Percentiles rank a stretch among this genome's conserved stretches.
Conservation (phyloP, 2,888 invertebrate genomes). For the Cheilosia pagana region DNA sequence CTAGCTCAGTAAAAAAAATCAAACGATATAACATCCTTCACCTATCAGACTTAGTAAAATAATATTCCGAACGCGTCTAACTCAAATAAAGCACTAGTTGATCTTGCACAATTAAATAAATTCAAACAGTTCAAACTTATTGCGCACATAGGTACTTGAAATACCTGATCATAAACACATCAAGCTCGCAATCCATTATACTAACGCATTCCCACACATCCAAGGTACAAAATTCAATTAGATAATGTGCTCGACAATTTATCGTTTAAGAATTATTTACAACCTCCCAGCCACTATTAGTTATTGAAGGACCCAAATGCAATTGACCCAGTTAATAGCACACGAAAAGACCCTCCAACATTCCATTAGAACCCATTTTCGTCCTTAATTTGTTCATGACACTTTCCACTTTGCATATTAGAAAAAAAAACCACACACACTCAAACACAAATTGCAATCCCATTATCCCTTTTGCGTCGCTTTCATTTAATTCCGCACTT, state of each 20-base stretch:
- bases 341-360: conserved; percentile 8
- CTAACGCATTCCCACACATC: not conserved
- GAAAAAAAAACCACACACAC: conserved; percentile 3
- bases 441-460: conserved; percentile 21
- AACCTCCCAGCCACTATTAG: conserved; percentile 1
- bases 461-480: conserved; percentile 36
- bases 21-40: too few species aligned
- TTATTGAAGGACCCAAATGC: conserved; percentile 41
- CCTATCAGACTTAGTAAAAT: too few species aligned
- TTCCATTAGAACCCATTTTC: conserved; percentile 28
- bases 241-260: conserved; percentile 10
- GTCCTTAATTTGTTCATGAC: conserved; percentile 37
- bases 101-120: too few species aligned
- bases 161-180: too few species aligned
- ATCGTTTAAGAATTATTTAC: conserved; percentile 38
- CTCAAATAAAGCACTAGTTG: too few species aligned
- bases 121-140: too few species aligned
- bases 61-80: too few species aligned
- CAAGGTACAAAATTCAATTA: conserved; percentile 3
- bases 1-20: too few species aligned
- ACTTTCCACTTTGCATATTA: conserved; percentile 59
- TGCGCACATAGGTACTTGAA: too few species aligned
- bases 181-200: not conserved
- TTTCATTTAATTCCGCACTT: conserved; percentile 32
- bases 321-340: conserved; percentile 63